A percentile compares a stretch with the other conserved stretches of the same genome.
Conservation (phyloP, 2,888 invertebrate species). For the Schizaphis graminum region DNA sequence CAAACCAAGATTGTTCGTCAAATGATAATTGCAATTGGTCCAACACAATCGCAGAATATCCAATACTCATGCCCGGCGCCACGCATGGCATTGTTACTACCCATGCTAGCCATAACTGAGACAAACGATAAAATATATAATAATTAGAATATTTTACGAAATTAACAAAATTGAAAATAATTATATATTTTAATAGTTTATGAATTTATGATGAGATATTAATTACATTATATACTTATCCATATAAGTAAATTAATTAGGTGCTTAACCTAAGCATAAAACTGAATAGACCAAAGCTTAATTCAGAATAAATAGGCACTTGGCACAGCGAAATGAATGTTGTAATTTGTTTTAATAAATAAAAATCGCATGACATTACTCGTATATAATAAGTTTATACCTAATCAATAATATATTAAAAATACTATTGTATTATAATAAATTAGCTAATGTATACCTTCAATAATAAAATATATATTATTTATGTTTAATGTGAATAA, state of each 20-base stretch:
- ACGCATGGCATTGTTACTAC: slow-evolving; percentile 73
- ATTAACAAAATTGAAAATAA: no score
- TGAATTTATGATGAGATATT: background rate
- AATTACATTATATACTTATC: background rate
- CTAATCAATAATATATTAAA: background rate
- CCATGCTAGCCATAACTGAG: slow-evolving; percentile 73
- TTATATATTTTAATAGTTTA: background rate
- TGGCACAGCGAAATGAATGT: background rate
- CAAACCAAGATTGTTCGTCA: slow-evolving; percentile 75
- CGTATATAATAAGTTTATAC: background rate
- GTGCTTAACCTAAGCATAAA: background rate
- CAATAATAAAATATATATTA: background rate
- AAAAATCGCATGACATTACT: background rate
- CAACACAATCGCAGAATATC: slow-evolving; percentile 75
- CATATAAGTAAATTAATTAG: background rate
- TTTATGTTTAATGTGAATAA: background rate
- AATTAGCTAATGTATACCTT: background rate
- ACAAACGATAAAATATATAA: slow-evolving; percentile 8
- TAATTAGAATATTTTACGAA: background rate
- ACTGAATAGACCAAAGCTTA: background rate
- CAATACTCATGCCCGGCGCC: slow-evolving; percentile 75
- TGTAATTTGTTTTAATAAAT: background rate
- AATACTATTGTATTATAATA: background rate
- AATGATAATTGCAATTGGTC: slow-evolving; percentile 72
- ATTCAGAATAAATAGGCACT: background rate